These are phyloP conservation scores for Distichodus sexfasciatus DNA, from an alignment of 2,797 vertebrate species.

Conservation along the genomic window DNA sequence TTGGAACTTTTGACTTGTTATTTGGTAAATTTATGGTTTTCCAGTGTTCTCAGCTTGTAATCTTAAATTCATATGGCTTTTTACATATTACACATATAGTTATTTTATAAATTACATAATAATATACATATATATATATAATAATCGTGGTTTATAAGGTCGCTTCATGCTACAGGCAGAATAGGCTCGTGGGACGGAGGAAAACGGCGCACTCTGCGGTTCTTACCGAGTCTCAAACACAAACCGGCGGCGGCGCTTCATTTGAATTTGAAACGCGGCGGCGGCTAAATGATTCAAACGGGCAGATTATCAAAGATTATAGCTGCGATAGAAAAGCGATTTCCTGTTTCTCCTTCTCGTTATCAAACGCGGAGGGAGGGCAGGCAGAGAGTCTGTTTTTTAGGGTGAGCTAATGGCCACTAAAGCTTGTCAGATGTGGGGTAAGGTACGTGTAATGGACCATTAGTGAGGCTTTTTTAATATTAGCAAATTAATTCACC, in stretches of 20 bases:
- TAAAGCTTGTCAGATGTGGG: constrained; percentile 68
- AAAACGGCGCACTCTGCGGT: too few species aligned
- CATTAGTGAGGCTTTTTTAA: constrained; percentile 58
- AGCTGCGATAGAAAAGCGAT: constrained; percentile 63
- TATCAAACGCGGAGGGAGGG: constrained; percentile 65
- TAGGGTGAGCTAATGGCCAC: constrained; percentile 68
- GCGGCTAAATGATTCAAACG: constrained; percentile 71
- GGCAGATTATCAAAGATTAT: constrained; percentile 73
- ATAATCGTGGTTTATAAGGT: too few species aligned
- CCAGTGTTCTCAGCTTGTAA: too few species aligned
- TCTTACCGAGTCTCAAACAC: constrained; percentile 43
- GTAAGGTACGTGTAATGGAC: constrained; percentile 71
- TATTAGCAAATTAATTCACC: constrained; percentile 27
- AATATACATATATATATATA: too few species aligned
- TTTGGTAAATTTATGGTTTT: too few species aligned
- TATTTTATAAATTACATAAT: too few species aligned
- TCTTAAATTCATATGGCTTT: too few species aligned
- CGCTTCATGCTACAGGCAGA: too few species aligned
- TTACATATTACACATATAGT: too few species aligned
- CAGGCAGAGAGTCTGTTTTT: constrained; percentile 53
- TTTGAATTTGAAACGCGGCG: constrained; percentile 65
- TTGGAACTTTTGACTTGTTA: too few species aligned
- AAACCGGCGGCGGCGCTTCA: constrained; percentile 52
- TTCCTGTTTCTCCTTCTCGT: constrained; percentile 62
- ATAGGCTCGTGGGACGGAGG: too few species aligned